These are phyloP conservation scores for Drosophila anomalata DNA, from an alignment of 2,888 invertebrate genomes.

Conservation along the genomic window DNA sequence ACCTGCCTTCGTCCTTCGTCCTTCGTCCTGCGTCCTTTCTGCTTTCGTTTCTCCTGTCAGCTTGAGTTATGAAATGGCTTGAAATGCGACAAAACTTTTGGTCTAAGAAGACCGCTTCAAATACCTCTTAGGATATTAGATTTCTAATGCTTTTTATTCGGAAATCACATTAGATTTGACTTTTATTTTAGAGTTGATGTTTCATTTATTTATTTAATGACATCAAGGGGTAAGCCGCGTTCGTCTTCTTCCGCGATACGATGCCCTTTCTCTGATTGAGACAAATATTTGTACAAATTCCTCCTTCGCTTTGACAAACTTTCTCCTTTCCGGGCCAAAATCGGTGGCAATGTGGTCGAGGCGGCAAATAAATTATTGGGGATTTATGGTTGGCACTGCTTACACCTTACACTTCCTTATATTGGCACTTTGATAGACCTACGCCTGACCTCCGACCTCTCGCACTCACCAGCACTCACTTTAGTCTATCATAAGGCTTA, in stretches of 20 bases:
- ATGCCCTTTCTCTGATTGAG: constrained; percentile 56
- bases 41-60: constrained; percentile 47
- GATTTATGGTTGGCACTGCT: constrained; percentile 58
- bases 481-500: constrained; percentile 53
- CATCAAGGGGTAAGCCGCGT: not conserved
- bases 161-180: not conserved
- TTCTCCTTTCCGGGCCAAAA: constrained; percentile 4
- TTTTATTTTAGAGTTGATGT: not conserved
- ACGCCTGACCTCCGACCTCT: not conserved
- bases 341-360: constrained; percentile 55
- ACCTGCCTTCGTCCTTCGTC: not conserved
- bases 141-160: not conserved
- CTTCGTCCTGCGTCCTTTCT: not conserved
- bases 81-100: constrained; percentile 22
- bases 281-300: constrained; percentile 74
- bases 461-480: constrained; percentile 54
- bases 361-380: constrained; percentile 62
- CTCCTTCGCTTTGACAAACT: constrained; percentile 27
- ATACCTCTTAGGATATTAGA: not conserved
- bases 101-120: not conserved
- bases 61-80: constrained; percentile 65
- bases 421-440: constrained; percentile 57
- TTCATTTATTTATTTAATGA: not conserved
- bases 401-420: constrained; percentile 30
- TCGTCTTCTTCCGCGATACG: not conserved